phyloP scores from a whole-genome alignment of 2,797 vertebrate species.

The Urocyon cinereoargenteus region DNA sequence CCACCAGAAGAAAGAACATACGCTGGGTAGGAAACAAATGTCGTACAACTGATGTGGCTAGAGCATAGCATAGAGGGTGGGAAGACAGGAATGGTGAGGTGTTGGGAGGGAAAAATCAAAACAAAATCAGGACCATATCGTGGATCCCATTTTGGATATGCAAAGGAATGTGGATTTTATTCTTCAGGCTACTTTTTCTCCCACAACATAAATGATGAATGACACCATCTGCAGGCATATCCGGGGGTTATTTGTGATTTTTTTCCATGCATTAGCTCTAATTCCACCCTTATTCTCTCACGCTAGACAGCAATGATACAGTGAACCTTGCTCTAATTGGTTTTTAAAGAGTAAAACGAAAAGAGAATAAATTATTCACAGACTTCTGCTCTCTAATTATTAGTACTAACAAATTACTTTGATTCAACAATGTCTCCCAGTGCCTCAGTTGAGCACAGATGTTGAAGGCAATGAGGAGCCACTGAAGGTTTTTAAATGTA shows the following conservation, averaged over 20 bases:
- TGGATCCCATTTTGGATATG: not conserved
- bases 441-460: slow-evolving; percentile 67
- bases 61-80: not conserved
- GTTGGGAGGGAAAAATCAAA: not conserved
- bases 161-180: not conserved
- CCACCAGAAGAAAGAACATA: not conserved
- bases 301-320: slow-evolving; percentile 19
- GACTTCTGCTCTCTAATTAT: slow-evolving; percentile 73
- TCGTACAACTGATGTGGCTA: not conserved
- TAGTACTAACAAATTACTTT: slow-evolving; percentile 71
- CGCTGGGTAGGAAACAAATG: not conserved
- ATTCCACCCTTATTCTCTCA: slow-evolving; percentile 48
- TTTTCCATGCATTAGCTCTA: slow-evolving; percentile 33
- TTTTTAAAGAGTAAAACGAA: slow-evolving; percentile 72
- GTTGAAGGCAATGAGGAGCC: slow-evolving; percentile 16
- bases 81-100: not conserved
- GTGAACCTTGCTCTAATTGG: slow-evolving; percentile 61
- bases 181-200: slow-evolving; percentile 5
- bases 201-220: slow-evolving; percentile 7
- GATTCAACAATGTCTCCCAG: slow-evolving; percentile 38
- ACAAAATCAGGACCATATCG: not conserved
- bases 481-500: not conserved
- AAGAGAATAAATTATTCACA: slow-evolving; percentile 78
- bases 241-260: not conserved
- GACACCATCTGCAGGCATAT: not conserved